These are phyloP conservation scores for Chionis minor DNA, from an alignment of 2,113 vertebrate genomes.

Conservation along the genomic window DNA sequence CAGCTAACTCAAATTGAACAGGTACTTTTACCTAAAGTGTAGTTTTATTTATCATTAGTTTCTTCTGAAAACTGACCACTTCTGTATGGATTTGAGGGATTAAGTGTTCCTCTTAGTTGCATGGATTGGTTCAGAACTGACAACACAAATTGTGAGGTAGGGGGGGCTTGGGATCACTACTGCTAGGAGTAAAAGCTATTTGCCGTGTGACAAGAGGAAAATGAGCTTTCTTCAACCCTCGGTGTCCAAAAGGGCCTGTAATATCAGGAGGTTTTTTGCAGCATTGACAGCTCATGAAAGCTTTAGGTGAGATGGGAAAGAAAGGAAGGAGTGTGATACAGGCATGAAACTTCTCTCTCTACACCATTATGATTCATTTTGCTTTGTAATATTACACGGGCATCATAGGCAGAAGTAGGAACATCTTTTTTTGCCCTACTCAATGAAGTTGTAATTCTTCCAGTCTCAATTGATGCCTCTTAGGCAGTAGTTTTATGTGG, in stretches of 20 bases:
- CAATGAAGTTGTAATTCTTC: not conserved
- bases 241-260: not conserved
- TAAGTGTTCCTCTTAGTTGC: not conserved
- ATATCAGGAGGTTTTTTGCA: not conserved
- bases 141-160: no score
- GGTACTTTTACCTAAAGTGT: not conserved
- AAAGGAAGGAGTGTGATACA: not conserved
- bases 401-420: not conserved
- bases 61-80: not conserved
- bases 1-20: not conserved
- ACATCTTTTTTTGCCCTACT: not conserved
- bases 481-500: rapidly evolving
- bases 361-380: not conserved
- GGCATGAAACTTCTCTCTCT: not conserved
- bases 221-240: not conserved
- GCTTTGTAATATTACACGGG: not conserved
- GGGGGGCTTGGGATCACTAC: not conserved
- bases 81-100: not conserved
- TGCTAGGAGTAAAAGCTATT: not conserved
- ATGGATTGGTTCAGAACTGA: not conserved
- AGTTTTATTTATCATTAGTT: not conserved
- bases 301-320: not conserved
- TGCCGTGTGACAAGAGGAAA: not conserved
- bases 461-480: not conserved
- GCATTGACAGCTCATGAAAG: not conserved